phyloP scores from a whole-genome alignment of 2,888 invertebrate genomes.

The Platycheirus rosarum region DNA sequence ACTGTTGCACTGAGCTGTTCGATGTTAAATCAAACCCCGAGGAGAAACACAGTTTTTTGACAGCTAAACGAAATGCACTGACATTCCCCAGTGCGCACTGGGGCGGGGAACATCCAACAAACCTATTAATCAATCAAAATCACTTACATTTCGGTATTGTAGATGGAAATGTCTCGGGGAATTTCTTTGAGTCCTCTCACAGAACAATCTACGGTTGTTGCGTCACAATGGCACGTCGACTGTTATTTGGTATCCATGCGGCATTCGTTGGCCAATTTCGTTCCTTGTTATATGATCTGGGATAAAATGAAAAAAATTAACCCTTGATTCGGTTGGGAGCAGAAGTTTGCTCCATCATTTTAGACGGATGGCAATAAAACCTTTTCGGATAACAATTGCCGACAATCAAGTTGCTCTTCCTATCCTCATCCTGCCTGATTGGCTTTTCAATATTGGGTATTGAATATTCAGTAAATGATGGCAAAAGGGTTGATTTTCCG shows the following conservation, averaged over 20 bases:
- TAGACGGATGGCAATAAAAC: no score
- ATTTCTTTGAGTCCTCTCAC: slow-evolving; percentile 91
- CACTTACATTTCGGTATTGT: slow-evolving; percentile 95
- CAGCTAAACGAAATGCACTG: no score
- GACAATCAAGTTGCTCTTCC: slow-evolving; percentile 15
- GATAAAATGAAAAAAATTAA: slow-evolving; percentile 12
- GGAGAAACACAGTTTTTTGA: no score
- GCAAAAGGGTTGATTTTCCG: slow-evolving; percentile 46
- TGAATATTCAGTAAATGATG: slow-evolving; percentile 22
- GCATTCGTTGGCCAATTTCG: slow-evolving; percentile 91
- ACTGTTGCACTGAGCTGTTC: no score
- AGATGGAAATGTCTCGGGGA: slow-evolving; percentile 94
- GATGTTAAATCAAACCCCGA: no score
- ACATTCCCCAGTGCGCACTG: no score
- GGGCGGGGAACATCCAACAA: no score
- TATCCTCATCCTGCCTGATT: slow-evolving; percentile 38
- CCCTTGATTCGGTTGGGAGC: background rate
- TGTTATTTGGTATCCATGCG: slow-evolving; percentile 94
- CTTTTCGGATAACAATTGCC: slow-evolving; percentile 36
- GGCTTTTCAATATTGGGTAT: slow-evolving; percentile 41
- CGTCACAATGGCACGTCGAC: slow-evolving; percentile 93
- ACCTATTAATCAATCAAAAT: background rate
- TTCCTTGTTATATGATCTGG: slow-evolving; percentile 80
- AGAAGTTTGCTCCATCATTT: slow-evolving; percentile 11
- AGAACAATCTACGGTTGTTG: slow-evolving; percentile 95